phyloP scores from a whole-genome alignment of 2,113 vertebrate species.

The Apodemus speciosus region DNA sequence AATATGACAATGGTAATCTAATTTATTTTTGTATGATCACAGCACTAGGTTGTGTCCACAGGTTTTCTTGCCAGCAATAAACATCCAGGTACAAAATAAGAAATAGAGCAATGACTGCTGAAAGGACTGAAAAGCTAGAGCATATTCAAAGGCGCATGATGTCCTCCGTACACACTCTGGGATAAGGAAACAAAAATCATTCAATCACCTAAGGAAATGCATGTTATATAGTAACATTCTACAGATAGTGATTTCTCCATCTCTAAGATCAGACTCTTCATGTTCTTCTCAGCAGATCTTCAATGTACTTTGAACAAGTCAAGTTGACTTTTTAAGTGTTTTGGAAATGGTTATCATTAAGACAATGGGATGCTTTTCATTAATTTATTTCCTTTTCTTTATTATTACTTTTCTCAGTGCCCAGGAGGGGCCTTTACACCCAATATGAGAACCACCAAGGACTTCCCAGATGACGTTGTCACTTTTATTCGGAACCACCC shows the following conservation, averaged over 20 bases:
- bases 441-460: conserved; percentile 93
- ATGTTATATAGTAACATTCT: background rate
- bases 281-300: background rate
- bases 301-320: background rate
- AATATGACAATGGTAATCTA: background rate
- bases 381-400: background rate
- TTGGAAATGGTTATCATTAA: conserved; percentile 6
- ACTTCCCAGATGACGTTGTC: conserved; percentile 98
- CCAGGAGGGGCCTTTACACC: conserved; percentile 98
- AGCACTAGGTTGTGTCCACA: background rate
- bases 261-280: background rate
- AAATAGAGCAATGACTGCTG: background rate
- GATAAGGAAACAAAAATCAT: background rate
- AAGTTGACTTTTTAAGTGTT: background rate
- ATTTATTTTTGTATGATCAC: background rate
- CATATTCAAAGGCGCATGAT: background rate
- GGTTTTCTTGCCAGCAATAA: background rate
- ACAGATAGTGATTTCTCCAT: background rate
- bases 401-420: conserved; percentile 85
- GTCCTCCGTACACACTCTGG: background rate
- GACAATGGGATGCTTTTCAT: background rate
- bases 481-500: conserved; percentile 98
- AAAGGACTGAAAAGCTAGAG: background rate
- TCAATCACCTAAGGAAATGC: background rate
- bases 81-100: background rate